phyloP scores from a whole-genome alignment of 92 coral and sea anemone genomes.

The Chrysogorgia sp. region DNA sequence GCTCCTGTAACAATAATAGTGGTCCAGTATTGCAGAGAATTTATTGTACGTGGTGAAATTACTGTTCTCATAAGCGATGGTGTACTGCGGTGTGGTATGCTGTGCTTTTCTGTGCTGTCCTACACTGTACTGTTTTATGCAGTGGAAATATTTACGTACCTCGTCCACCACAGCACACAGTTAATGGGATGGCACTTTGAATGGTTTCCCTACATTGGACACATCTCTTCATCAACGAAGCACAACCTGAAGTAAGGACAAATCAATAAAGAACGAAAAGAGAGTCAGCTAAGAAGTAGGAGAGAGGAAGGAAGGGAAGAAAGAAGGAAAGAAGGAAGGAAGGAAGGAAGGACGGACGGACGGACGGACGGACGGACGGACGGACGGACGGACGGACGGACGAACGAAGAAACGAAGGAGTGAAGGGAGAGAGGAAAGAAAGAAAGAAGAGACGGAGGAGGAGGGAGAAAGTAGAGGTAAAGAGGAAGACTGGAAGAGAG shows the following conservation, averaged over 20 bases:
- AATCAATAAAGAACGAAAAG: not conserved
- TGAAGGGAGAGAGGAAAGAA: not conserved
- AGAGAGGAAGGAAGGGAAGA: not conserved
- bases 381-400: not conserved
- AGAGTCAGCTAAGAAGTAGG: not conserved
- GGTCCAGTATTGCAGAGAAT: too few species aligned
- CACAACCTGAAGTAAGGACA: slow-evolving; percentile 63
- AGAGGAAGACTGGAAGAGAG: not conserved
- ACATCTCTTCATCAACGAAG: slow-evolving; percentile 88
- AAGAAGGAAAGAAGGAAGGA: not conserved
- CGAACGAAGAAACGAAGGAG: not conserved
- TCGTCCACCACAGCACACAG: slow-evolving; percentile 96
- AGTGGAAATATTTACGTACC: slow-evolving; percentile 50
- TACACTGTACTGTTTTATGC: too few species aligned
- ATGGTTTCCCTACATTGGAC: slow-evolving; percentile 88
- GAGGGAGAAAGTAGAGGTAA: not conserved
- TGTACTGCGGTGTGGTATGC: too few species aligned
- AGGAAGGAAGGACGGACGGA: not conserved
- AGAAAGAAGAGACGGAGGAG: not conserved
- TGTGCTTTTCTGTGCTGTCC: too few species aligned
- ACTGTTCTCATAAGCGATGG: too few species aligned
- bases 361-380: slow-evolving; percentile 1
- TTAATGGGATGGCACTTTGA: slow-evolving; percentile 78
- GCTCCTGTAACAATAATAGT: too few species aligned
- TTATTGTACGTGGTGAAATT: too few species aligned